A percentile compares a stretch with the other conserved stretches of the same genome.
Conservation (phyloP, 2,113 vertebrate species). For the Eulemur macaco region DNA sequence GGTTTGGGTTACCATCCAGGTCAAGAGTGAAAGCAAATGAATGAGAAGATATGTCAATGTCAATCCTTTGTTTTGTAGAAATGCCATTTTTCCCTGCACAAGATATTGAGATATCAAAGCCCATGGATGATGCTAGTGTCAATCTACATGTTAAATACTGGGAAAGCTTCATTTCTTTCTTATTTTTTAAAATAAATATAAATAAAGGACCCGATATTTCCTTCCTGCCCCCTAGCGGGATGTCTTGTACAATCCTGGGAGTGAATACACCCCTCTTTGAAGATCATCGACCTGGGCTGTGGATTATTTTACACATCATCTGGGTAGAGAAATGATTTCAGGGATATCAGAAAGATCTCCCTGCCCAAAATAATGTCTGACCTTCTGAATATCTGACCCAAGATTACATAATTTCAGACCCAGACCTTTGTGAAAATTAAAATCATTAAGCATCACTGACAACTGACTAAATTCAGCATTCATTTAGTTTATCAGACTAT, state of each 20-base stretch:
- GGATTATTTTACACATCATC: background rate
- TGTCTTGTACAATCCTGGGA: background rate
- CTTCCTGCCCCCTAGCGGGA: background rate
- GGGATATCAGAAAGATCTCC: background rate
- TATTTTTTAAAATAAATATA: background rate
- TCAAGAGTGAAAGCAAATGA: conserved; percentile 8
- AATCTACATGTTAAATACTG: background rate
- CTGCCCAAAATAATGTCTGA: background rate
- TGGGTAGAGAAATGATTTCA: background rate
- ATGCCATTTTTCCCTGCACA: background rate
- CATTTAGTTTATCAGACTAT: conserved; percentile 7
- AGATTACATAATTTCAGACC: background rate
- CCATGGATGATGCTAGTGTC: background rate
- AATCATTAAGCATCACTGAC: conserved; percentile 8
- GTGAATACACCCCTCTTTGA: background rate
- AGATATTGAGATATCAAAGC: background rate
- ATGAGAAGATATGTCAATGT: background rate
- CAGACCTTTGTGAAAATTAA: conserved; percentile 46
- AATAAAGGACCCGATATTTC: background rate
- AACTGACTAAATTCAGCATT: background rate
- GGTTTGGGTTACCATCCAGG: background rate
- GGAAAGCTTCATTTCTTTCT: background rate
- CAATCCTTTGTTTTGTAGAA: background rate
- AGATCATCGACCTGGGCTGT: background rate
- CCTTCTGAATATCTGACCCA: background rate